Conservation (phyloP, 2,888 invertebrate species). For the Trichopria drosophilae region DNA sequence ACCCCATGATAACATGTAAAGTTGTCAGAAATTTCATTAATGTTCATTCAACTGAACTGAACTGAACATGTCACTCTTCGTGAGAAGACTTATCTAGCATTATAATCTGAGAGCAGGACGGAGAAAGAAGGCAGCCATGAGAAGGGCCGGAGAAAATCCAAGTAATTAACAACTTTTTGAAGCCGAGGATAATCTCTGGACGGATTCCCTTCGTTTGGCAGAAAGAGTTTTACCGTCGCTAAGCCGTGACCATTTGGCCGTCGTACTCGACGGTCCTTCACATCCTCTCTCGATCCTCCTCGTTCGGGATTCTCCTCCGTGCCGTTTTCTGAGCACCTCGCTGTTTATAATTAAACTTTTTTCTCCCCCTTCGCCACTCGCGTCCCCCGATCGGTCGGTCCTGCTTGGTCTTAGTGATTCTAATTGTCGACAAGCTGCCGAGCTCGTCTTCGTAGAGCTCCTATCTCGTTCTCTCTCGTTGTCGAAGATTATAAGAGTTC, state of each 20-base stretch:
- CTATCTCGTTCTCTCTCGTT: constrained; percentile 11
- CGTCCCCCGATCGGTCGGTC: constrained; percentile 29
- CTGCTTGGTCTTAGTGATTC: constrained; percentile 52
- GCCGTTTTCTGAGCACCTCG: constrained; percentile 34
- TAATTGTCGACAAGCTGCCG: constrained; percentile 51
- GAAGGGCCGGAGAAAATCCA: constrained; percentile 51
- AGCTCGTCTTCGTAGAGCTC: constrained; percentile 13
- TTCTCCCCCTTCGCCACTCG: constrained; percentile 35
- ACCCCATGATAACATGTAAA: too few relatives aligned
- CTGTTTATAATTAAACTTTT: constrained; percentile 58
- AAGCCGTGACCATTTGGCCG: constrained; percentile 59
- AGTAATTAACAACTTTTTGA: constrained; percentile 60
- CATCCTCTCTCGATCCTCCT: constrained; percentile 28
- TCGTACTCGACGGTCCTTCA: constrained; percentile 45
- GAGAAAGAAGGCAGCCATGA: constrained; percentile 32
- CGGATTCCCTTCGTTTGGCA: constrained; percentile 58
- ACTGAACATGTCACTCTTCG: too few relatives aligned
- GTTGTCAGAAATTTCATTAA: too few relatives aligned
- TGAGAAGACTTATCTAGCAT: too few relatives aligned
- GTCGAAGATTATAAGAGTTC: constrained; percentile 34
- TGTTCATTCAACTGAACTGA: too few relatives aligned
- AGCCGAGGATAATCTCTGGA: constrained; percentile 58
- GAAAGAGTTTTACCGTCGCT: constrained; percentile 56
- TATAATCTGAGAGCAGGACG: too few relatives aligned
- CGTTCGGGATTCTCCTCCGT: constrained; percentile 38